Conservation (phyloP, 2,113 vertebrate genomes). For the Stictonetta naevosa region DNA sequence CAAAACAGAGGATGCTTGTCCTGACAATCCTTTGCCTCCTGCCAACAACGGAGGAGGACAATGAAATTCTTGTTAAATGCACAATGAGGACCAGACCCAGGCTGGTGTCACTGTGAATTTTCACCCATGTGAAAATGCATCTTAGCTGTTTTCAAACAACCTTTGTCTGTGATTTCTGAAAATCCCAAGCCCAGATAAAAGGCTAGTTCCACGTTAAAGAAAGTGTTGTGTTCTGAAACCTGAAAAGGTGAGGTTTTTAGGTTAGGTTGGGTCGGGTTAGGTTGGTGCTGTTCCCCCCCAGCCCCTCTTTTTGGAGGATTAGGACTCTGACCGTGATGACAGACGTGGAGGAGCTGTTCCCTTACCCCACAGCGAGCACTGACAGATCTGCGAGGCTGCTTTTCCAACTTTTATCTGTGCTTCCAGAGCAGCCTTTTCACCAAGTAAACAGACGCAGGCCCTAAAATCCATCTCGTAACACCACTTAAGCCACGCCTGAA, state of each 20-base stretch:
- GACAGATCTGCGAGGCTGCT: background rate
- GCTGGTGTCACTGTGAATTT: rapidly evolving
- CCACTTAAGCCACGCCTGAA: background rate
- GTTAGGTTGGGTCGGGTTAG: background rate
- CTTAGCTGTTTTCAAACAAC: background rate
- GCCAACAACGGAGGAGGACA: background rate
- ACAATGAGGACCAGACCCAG: background rate
- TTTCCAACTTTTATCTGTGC: background rate
- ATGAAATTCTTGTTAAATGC: background rate
- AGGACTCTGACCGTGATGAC: background rate
- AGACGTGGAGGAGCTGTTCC: background rate
- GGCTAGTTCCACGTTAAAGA: background rate
- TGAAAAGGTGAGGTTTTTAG: background rate
- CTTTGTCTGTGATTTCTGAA: background rate
- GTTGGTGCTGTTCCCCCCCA: background rate
- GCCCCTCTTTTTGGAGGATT: background rate
- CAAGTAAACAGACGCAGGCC: background rate
- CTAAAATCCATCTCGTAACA: background rate
- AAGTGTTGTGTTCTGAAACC: background rate
- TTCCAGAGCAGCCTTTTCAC: background rate
- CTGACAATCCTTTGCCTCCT: rapidly evolving
- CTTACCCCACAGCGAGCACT: background rate
- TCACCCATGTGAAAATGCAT: background rate
- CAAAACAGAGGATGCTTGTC: background rate
- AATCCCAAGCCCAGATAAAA: background rate